Evolutionary conservation across 2,113 vertebrate species (phyloP), one percentile per base, ranked within the genome.

Genomic region (Tringa solitaria): DNA sequence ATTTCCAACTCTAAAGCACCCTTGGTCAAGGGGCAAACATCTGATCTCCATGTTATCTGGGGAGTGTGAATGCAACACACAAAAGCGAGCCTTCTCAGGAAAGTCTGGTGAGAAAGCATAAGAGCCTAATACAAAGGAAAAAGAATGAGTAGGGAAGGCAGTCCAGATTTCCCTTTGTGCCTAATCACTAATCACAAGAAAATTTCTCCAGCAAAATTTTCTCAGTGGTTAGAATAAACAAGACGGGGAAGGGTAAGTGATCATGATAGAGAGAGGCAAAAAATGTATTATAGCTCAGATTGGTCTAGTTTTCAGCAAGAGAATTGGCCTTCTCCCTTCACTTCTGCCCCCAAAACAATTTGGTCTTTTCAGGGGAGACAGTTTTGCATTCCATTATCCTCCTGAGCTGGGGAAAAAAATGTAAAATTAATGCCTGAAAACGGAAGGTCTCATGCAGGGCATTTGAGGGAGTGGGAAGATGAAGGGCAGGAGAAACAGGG

Each of bases 331-430:
- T 77, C 45, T 94, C 80, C 56, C 64, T 96, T 94, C 87, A 75
- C 43, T 96, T 96, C 67, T 89, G 82, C 39, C 93, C 75, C 53
- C 33, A 63, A 89, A 89, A 89, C 35, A 79, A 87, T 87, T 54
- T 90, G 84, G 63, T 91, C 3, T 4, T 92, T 98, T 98, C 84
- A 89, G 51, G 48, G 90, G 85, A 95, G 92, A 97, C 61, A 96
- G 92, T 97, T 97, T 97, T 97, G 89, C 69, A 96, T 97, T 97
- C 93, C 87, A 95, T 96, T 98, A 96, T 96, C 91, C 89, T 87
- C 84, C 91, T 89, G 87, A 95, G 74, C 74, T 27, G 43, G 48
- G 22, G 75, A 41, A 83, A 82, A 92, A 96, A 96, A 87, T 79
- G 72, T 91, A 92, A 97, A 98, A 98, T 96, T 96, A 96, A 95